Evolutionary conservation across 2,888 invertebrate genomes (phyloP).

Genomic region (Crematogaster levior): DNA sequence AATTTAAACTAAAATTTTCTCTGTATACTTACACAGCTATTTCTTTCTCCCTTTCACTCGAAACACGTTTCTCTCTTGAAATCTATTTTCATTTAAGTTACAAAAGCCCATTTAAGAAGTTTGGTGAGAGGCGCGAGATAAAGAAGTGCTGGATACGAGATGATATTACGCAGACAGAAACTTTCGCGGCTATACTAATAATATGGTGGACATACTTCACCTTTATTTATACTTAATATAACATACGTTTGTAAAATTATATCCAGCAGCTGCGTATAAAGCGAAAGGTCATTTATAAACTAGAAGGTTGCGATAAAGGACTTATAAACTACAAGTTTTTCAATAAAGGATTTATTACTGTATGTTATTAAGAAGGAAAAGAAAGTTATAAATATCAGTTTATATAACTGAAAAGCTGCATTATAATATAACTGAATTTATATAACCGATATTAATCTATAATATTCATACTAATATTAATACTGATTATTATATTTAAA

Average conservation of each 20-base stretch:
- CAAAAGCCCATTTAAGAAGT: slow-evolving; percentile 71
- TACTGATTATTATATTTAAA: no score
- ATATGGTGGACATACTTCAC: slow-evolving; percentile 57
- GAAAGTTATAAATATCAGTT: slow-evolving; percentile 11
- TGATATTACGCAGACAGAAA: slow-evolving; percentile 72
- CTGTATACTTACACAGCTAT: background rate
- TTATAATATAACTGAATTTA: slow-evolving; percentile 1
- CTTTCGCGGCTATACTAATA: slow-evolving; percentile 67
- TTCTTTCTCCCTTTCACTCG: background rate
- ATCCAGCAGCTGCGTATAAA: slow-evolving; percentile 11
- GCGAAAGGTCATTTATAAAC: slow-evolving; percentile 35
- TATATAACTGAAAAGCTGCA: background rate
- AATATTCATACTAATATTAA: no score
- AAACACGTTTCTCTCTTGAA: slow-evolving; percentile 38
- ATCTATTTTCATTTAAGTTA: slow-evolving; percentile 73
- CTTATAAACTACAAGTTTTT: background rate
- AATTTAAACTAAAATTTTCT: slow-evolving; percentile 23
- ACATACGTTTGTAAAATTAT: slow-evolving; percentile 45
- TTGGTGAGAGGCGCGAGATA: slow-evolving; percentile 68
- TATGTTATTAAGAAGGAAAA: background rate
- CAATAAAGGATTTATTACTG: background rate
- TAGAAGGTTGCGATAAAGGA: background rate
- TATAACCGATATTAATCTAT: no score
- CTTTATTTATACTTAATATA: slow-evolving; percentile 34
- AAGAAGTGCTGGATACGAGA: slow-evolving; percentile 61